These are phyloP conservation scores for Syrrhaptes paradoxus DNA, from an alignment of 2,113 vertebrate genomes.

Conservation along the genomic window DNA sequence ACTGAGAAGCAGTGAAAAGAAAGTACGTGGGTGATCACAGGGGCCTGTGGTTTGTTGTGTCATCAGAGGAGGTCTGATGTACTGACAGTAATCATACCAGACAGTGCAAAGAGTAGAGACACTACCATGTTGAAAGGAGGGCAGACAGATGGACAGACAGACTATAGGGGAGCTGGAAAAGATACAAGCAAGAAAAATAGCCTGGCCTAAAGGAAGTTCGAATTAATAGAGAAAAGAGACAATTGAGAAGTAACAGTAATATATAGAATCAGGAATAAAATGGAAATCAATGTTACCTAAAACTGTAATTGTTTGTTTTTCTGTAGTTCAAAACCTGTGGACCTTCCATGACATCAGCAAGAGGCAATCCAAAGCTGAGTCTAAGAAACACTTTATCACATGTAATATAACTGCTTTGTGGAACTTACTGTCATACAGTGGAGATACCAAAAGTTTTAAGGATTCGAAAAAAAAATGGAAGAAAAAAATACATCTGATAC, in stretches of 20 bases:
- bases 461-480: neutral
- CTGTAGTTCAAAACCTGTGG: neutral
- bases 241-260: neutral
- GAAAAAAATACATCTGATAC: neutral
- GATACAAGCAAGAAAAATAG: neutral
- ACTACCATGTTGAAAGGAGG: neutral
- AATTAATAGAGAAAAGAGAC: neutral
- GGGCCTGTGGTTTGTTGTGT: neutral
- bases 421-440: neutral
- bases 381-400: neutral
- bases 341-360: neutral
- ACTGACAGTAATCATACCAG: neutral
- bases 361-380: neutral
- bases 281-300: neutral
- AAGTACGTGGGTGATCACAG: neutral
- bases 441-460: neutral
- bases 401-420: neutral
- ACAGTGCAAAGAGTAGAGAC: neutral
- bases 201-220: neutral
- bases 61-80: neutral
- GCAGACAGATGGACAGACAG: neutral
- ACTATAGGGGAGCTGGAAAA: neutral
- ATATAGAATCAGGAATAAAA: neutral
- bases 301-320: neutral
- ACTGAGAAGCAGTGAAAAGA: neutral